Conservation (phyloP, 2,888 invertebrate genomes). For the Agrenia bidenticulata region DNA sequence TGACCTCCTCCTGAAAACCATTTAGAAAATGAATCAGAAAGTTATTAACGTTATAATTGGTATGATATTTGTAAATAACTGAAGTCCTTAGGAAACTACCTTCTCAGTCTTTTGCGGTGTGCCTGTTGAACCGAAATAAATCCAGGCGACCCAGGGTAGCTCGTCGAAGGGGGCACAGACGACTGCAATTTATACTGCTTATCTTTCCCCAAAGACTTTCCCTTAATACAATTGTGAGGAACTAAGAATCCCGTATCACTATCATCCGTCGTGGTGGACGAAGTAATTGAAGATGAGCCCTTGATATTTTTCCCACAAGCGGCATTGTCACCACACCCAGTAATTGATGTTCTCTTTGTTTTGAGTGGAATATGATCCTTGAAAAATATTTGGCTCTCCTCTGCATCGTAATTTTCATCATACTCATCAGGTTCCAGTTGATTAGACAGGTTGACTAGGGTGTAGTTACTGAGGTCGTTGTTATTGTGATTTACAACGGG, state of each 20-base stretch:
- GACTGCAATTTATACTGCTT: background rate
- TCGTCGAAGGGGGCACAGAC: background rate
- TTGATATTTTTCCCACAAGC: background rate
- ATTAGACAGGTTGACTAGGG: conserved; percentile 36
- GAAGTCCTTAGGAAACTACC: too few relatives aligned
- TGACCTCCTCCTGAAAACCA: conserved; percentile 26
- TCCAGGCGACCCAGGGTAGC: conserved; percentile 20
- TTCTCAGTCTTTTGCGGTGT: conserved; percentile 31
- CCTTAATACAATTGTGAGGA: conserved; percentile 23
- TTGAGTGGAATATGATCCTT: background rate
- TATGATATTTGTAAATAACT: too few relatives aligned
- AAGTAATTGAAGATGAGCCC: conserved; percentile 13
- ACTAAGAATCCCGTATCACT: conserved; percentile 37
- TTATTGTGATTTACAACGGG: background rate
- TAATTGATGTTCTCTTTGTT: background rate
- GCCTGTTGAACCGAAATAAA: conserved; percentile 10
- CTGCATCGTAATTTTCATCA: background rate
- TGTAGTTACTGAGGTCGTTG: conserved; percentile 29
- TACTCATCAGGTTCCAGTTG: conserved; percentile 11
- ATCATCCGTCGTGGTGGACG: conserved; percentile 27
- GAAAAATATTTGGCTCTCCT: background rate
- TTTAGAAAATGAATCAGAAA: background rate
- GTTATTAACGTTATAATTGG: background rate
- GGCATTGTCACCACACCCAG: background rate
- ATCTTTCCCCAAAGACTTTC: conserved; percentile 2